Evolutionary conservation across 1,140 invertebrate species (phyloP).

Genomic region (Heliothis subflexa): DNA sequence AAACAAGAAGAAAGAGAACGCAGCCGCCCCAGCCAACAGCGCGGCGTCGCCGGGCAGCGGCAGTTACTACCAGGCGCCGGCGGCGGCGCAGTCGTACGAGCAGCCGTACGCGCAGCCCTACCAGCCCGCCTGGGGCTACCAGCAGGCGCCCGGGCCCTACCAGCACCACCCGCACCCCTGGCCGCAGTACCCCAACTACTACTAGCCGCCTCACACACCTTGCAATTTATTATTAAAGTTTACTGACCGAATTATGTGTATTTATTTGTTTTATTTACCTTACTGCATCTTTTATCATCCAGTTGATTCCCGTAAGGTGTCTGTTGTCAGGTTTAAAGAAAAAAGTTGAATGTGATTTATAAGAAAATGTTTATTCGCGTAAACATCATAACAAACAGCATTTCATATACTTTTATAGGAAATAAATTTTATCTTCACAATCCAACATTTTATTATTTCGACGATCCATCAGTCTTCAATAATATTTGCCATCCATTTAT

Average conservation of each 20-base stretch:
- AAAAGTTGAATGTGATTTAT: not conserved
- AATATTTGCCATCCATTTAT: constrained; percentile 16
- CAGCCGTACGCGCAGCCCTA: constrained; percentile 79
- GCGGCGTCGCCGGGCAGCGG: constrained; percentile 55
- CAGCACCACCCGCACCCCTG: constrained; percentile 76
- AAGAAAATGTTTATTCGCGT: constrained; percentile 36
- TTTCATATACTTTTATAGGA: constrained; percentile 53
- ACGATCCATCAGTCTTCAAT: constrained; percentile 54
- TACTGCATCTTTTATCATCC: too few species aligned
- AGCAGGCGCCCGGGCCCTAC: constrained; percentile 78
- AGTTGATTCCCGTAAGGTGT: too few species aligned
- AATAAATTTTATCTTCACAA: constrained; percentile 57
- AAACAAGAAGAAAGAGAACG: constrained; percentile 72
- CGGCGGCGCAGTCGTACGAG: constrained; percentile 71
- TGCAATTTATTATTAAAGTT: constrained; percentile 9
- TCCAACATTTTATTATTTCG: constrained; percentile 45
- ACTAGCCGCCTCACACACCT: constrained; percentile 54
- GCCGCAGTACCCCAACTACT: constrained; percentile 81
- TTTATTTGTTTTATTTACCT: not conserved
- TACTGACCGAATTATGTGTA: not conserved
- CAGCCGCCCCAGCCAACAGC: constrained; percentile 45
- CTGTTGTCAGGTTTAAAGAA: not conserved
- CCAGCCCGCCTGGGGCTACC: constrained; percentile 81
- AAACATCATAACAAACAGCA: constrained; percentile 49
- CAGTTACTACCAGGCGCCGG: constrained; percentile 71